Base-by-base conservation (phyloP, 2,113 vertebrate species). In the Neolamprologus hecqui region DNA sequence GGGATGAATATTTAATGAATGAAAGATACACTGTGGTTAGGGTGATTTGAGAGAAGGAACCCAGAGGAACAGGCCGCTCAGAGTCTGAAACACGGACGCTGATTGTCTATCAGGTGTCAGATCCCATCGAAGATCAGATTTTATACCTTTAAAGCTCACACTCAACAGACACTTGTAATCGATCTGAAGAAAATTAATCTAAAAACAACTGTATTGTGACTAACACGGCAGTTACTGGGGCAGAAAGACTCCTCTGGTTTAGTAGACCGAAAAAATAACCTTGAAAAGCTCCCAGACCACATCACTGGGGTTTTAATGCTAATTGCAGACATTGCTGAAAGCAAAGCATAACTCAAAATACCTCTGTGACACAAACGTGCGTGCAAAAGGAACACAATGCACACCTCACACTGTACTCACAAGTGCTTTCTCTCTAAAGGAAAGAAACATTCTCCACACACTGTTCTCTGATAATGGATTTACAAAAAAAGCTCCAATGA, bases 1-100 rank as follows among this genome's bases (percentile, higher is more conserved):
- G 17, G 21, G 85, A 92, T 95, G 73, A 95, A 95, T 95, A 93
- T 95, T 95, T 93, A 65, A 96, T 93, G 84, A 89, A 70, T 81
- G 90, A 93, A 92, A 92, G 63, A 90, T 82, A 90, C 91, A 89
- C 49, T 13, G 47, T 54, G 54, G 86, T 77, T 45, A 86, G 58
- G 82, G 79, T 75, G 86, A 92, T 93, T 88, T 82, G 15, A 79
- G 65, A 58, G 77, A 70, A 35, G 51, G 79, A 63, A 86, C 55
- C 13, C 23, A 82, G 55, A 90, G 35, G 73, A 88, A 79, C 7
- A 81, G 94, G 92, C 92, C 91, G 83, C 26, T 37, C 23, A 51
- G 63, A 84, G 40, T 79, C 49, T 17, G 54, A 80, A 65, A 81
- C 73, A 75, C 23, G 17, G 31, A 80, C 35, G 2, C 47, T 81